Conservation (phyloP, 2,888 invertebrate species). For the Mythimna loreyi region DNA sequence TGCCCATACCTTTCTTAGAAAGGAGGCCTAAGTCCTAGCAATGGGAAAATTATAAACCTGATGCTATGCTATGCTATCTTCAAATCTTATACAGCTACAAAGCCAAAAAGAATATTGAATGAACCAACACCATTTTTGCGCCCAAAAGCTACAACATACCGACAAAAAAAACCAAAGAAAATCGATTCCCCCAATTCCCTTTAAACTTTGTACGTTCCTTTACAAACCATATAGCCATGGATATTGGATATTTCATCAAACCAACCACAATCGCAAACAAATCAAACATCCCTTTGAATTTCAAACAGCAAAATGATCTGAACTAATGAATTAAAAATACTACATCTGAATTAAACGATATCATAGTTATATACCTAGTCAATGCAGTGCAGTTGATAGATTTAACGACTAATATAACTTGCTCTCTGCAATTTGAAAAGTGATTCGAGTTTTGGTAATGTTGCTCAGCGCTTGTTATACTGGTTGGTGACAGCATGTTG, state of each 20-base stretch:
- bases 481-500: conserved; percentile 79
- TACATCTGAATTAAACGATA: conserved; percentile 73
- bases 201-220: conserved; percentile 19
- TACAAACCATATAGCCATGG: conserved; percentile 17
- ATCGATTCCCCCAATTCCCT: conserved; percentile 15
- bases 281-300: conserved; percentile 32
- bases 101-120: no score
- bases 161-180: conserved; percentile 17
- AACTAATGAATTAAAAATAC: conserved; percentile 77
- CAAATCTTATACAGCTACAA: neutral
- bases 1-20: no score
- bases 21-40: no score
- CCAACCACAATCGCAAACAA: conserved; percentile 24
- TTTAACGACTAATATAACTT: conserved; percentile 67
- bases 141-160: neutral
- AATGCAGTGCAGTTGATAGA: conserved; percentile 68
- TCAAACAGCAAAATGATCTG: conserved; percentile 45
- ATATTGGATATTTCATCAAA: conserved; percentile 53
- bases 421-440: conserved; percentile 67
- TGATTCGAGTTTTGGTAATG: conserved; percentile 65
- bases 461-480: conserved; percentile 75
- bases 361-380: conserved; percentile 64
- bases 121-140: neutral
- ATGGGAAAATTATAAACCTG: no score
- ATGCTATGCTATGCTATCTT: neutral